Conservation (phyloP, 2,888 invertebrate species). For the Drosophila pullipes region DNA sequence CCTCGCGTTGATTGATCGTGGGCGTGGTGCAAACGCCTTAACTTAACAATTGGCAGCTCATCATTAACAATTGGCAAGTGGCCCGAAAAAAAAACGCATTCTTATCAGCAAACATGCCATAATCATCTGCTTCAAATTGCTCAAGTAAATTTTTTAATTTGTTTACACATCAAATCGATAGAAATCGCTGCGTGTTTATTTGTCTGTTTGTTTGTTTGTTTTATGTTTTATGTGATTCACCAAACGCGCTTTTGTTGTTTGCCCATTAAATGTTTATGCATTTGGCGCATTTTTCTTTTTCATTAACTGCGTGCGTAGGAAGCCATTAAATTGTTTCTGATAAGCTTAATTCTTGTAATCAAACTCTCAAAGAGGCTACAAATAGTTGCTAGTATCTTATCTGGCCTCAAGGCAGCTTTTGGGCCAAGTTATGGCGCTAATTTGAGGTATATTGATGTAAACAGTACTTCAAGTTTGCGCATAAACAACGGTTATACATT, state of each 20-base stretch:
- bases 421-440: background rate
- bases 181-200: background rate
- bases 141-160: background rate
- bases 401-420: background rate
- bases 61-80: conserved; percentile 1
- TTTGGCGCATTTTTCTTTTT: background rate
- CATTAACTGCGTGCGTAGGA: background rate
- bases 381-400: background rate
- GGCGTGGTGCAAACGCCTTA: conserved; percentile 4
- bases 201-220: background rate
- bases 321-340: background rate
- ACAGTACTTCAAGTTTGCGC: background rate
- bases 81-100: background rate
- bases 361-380: background rate
- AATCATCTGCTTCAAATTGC: background rate
- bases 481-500: background rate
- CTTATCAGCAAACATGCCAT: background rate
- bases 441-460: background rate
- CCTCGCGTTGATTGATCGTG: conserved; percentile 1
- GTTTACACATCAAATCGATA: background rate
- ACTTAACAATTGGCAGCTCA: background rate
- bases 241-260: background rate
- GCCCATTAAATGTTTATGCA: background rate
- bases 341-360: background rate
- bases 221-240: background rate